Evolutionary conservation across 2,113 vertebrate species (phyloP).

Genomic region (Clarias batrachus): DNA sequence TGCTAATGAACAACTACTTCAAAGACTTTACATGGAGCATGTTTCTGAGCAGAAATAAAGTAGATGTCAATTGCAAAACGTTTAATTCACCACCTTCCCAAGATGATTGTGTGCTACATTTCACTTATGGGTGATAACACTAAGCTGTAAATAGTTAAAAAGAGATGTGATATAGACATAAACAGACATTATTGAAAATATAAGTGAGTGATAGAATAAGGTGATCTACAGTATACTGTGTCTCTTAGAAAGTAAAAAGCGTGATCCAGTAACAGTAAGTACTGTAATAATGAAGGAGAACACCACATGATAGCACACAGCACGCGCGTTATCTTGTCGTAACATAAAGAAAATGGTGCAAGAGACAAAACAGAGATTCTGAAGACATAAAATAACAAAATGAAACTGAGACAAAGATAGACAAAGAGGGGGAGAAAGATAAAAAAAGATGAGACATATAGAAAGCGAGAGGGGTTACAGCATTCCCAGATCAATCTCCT

Average conservation of each 20-base stretch:
- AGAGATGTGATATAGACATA: constrained; percentile 7
- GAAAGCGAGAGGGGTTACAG: background rate
- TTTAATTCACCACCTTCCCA: constrained; percentile 21
- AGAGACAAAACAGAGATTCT: constrained; percentile 7
- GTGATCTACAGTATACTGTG: background rate
- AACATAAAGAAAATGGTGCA: background rate
- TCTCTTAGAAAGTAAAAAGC: background rate
- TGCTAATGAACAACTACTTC: constrained; percentile 31
- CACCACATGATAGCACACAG: background rate
- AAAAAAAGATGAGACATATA: constrained; percentile 27
- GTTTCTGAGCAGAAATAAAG: constrained; percentile 5
- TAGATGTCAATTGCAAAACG: constrained; percentile 15
- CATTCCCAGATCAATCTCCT: constrained; percentile 24
- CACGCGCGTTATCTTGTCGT: background rate
- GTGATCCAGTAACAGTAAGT: background rate
- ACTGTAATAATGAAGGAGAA: background rate
- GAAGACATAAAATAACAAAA: background rate
- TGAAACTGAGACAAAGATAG: constrained; percentile 6
- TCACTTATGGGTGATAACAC: background rate
- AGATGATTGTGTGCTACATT: constrained; percentile 15
- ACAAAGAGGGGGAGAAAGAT: constrained; percentile 7
- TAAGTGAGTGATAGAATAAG: background rate
- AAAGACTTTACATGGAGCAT: constrained; percentile 13
- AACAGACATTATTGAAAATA: background rate
- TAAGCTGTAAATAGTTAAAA: constrained; percentile 22